A percentile compares a stretch with the other conserved stretches of the same genome.
Conservation (phyloP, 1,140 invertebrate genomes). For the Drosophila mauritiana region DNA sequence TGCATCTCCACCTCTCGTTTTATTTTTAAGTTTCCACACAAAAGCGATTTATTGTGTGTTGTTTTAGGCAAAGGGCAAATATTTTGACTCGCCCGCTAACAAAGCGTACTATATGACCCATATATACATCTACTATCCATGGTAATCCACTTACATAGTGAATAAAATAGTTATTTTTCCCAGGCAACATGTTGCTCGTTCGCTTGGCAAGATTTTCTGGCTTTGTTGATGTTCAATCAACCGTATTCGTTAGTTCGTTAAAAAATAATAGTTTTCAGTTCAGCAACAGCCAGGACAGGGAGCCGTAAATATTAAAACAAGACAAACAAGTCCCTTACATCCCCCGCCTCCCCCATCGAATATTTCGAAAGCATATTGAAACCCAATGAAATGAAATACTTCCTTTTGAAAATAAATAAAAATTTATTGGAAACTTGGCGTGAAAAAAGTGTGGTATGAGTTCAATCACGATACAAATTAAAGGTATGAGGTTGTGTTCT, state of each 20-base stretch:
- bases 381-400: constrained; percentile 58
- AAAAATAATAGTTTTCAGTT: constrained; percentile 72
- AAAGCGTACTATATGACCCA: constrained; percentile 7
- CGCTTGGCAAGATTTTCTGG: constrained; percentile 24
- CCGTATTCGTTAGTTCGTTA: constrained; percentile 74
- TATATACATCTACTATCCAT: constrained; percentile 9
- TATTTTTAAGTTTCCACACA: constrained; percentile 20
- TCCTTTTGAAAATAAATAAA: constrained; percentile 36
- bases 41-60: constrained; percentile 56
- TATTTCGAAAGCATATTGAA: constrained; percentile 46
- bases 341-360: neutral
- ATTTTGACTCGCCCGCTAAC: constrained; percentile 40
- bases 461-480: constrained; percentile 16
- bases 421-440: constrained; percentile 24
- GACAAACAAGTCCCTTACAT: neutral
- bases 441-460: constrained; percentile 12
- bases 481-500: neutral
- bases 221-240: constrained; percentile 77
- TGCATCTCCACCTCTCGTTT: neutral
- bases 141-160: constrained; percentile 67
- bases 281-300: constrained; percentile 8
- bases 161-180: constrained; percentile 56
- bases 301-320: constrained; percentile 42
- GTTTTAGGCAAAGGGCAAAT: constrained; percentile 49
- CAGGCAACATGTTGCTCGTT: constrained; percentile 40